Conservation (phyloP, 2,113 vertebrate species). For the Podarcis cretensis region DNA sequence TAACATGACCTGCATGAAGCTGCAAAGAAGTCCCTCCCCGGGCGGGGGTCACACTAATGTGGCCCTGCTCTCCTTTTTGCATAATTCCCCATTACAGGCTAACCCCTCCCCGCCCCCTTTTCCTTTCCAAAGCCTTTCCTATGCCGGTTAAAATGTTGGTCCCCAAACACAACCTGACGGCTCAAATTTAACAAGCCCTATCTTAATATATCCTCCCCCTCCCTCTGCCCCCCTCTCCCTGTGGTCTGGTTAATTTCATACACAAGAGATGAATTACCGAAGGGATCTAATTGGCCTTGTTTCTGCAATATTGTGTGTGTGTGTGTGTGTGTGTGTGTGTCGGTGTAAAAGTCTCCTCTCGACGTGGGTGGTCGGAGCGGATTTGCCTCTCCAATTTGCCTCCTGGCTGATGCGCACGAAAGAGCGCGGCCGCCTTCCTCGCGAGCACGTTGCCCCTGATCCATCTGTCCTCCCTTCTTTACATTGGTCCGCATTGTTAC, state of each 20-base stretch:
- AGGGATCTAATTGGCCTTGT: constrained; percentile 82
- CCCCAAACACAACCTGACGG: constrained; percentile 54
- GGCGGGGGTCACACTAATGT: neutral
- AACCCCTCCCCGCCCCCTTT: neutral
- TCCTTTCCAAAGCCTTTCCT: neutral
- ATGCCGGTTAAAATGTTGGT: neutral
- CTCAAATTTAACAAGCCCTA: constrained; percentile 68
- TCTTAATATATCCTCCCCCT: constrained; percentile 71
- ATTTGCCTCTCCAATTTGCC: constrained; percentile 78
- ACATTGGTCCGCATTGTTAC: constrained; percentile 77
- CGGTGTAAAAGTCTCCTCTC: constrained; percentile 75
- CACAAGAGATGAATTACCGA: constrained; percentile 77
- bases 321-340: constrained; percentile 48
- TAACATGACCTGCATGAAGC: constrained; percentile 52
- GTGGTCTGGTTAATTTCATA: constrained; percentile 76
- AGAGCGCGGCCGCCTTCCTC: constrained; percentile 67
- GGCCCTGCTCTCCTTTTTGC: constrained; percentile 42
- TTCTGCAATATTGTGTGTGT: constrained; percentile 78
- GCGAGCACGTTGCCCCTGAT: constrained; percentile 77
- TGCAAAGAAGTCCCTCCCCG: neutral
- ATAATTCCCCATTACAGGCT: constrained; percentile 50
- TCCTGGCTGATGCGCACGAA: constrained; percentile 73
- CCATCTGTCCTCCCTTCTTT: constrained; percentile 80
- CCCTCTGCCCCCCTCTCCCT: constrained; percentile 64
- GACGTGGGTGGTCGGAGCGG: constrained; percentile 82